These are phyloP conservation scores for Folsomia manolachei DNA, from an alignment of 2,888 invertebrate genomes.

Conservation along the genomic window DNA sequence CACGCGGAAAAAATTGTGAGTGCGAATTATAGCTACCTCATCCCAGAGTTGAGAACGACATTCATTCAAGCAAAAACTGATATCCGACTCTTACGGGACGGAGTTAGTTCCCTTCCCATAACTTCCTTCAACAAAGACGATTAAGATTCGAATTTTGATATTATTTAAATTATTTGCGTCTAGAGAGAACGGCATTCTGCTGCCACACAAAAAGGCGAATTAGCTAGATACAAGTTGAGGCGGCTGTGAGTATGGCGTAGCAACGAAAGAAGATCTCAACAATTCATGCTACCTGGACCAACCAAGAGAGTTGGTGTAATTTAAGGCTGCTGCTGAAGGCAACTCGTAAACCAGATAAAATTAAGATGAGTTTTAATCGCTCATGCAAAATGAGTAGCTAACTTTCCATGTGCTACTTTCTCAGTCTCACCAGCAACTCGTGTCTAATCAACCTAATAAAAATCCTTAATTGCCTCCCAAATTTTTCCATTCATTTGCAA, in stretches of 20 bases:
- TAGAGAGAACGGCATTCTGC: not conserved
- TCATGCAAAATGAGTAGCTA: no score
- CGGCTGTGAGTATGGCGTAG: no score
- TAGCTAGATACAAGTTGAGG: not conserved
- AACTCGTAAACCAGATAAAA: not conserved
- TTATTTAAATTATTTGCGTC: conserved; percentile 6
- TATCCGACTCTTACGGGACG: not conserved
- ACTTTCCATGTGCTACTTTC: not conserved
- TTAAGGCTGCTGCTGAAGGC: no score
- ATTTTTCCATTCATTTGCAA: not conserved
- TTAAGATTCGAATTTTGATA: conserved; percentile 5
- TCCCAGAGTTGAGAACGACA: not conserved
- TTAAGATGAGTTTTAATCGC: not conserved
- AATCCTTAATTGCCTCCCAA: not conserved
- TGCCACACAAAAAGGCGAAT: not conserved
- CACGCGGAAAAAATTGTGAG: no score
- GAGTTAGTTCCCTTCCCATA: not conserved
- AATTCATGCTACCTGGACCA: no score
- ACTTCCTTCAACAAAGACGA: not conserved
- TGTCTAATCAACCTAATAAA: no score
- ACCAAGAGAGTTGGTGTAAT: no score
- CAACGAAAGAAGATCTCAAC: no score
- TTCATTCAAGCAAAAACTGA: not conserved
- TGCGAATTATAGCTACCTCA: not conserved
- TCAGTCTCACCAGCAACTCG: not conserved